phyloP scores from a whole-genome alignment of 1,140 invertebrate species.

The Aleiodes sp. region DNA sequence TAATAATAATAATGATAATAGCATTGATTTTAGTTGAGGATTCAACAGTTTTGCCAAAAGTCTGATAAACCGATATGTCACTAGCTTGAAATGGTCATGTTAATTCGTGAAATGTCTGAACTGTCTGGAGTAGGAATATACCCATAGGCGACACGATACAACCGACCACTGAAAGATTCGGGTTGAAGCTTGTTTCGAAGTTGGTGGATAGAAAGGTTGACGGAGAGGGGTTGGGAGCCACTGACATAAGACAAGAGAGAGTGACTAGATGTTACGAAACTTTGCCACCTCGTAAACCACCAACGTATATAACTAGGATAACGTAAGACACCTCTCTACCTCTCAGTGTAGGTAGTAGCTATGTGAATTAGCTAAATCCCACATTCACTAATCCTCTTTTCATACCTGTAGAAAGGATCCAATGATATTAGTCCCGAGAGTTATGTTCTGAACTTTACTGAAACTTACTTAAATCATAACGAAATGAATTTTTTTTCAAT shows the following conservation, averaged over 20 bases:
- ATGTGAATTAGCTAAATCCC: constrained; percentile 44
- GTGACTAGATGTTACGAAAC: constrained; percentile 21
- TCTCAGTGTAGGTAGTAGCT: constrained; percentile 11
- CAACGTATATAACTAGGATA: background rate
- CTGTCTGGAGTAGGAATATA: background rate
- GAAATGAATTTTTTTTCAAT: too few relatives aligned
- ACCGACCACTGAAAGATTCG: background rate
- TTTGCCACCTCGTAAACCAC: constrained; percentile 23
- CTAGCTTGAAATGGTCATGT: background rate
- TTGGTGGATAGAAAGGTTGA: background rate
- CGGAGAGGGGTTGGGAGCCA: background rate
- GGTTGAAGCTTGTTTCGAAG: background rate
- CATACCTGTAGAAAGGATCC: background rate
- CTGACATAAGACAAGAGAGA: background rate
- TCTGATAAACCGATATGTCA: too few relatives aligned
- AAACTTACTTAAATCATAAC: too few relatives aligned
- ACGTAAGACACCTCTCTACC: too few relatives aligned
- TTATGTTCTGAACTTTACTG: background rate
- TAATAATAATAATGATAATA: too few relatives aligned
- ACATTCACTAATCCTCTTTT: constrained; percentile 43
- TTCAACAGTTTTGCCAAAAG: too few relatives aligned
- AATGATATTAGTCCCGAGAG: background rate
- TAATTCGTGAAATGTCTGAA: background rate
- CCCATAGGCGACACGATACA: background rate
- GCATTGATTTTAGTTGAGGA: too few relatives aligned